These are phyloP conservation scores for Melitaea athalia DNA, from an alignment of 2,888 invertebrate genomes.

Conservation along the genomic window DNA sequence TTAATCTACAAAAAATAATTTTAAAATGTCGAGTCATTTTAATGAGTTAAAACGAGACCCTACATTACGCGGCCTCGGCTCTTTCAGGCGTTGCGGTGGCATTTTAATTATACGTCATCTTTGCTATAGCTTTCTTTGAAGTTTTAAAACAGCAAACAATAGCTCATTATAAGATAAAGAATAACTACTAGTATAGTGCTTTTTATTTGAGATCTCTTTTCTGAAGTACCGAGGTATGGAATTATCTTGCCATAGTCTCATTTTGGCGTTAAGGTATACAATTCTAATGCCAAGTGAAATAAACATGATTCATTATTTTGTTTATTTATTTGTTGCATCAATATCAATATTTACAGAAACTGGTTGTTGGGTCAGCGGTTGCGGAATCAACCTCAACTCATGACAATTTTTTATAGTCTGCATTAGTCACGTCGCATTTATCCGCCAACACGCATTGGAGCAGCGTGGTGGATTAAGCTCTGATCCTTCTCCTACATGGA, in stretches of 20 bases:
- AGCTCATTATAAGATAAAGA: constrained; percentile 14
- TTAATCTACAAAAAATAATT: no score
- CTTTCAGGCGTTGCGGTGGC: constrained; percentile 9
- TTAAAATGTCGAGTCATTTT: neutral
- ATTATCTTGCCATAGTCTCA: neutral
- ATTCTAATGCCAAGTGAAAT: neutral
- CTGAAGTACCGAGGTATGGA: neutral
- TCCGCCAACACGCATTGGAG: no score
- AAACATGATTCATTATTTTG: no score
- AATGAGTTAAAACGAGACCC: constrained; percentile 8
- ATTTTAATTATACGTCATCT: constrained; percentile 11
- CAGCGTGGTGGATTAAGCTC: no score
- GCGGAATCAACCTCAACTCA: no score
- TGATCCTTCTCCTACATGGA: no score
- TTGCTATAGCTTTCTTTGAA: constrained; percentile 13
- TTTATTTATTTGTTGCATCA: no score
- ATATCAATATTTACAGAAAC: no score
- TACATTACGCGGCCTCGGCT: constrained; percentile 8
- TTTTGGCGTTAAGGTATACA: neutral
- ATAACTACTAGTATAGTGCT: constrained; percentile 8
- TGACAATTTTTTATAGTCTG: no score
- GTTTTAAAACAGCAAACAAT: constrained; percentile 11
- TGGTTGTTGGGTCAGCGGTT: no score
- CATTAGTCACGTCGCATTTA: no score
- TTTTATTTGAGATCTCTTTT: neutral